Base-by-base conservation (phyloP, 2,888 invertebrate species). In the Drosophila suboccidentalis region DNA sequence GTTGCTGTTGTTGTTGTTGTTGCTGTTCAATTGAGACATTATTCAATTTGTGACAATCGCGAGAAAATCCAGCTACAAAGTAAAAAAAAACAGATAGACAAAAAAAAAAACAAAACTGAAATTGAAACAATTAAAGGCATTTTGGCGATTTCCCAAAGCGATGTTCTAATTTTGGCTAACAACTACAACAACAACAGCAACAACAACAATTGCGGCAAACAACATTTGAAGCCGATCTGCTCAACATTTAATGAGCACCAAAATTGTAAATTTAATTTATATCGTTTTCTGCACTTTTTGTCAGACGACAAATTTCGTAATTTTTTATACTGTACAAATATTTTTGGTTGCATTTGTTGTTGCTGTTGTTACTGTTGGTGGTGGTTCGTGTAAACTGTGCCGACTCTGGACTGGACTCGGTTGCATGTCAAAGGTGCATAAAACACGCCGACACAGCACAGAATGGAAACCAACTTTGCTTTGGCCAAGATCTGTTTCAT, bases 261-360 rank as follows among this genome's bases (percentile, higher is more conserved):
- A 76, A 76, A 76, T 79, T 87, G 90, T 89, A 91, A 89, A 90
- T 91, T 89, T 86, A 87, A 80, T 82, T 77, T 87, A 87, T 91
- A 91, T 61, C 78, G 77, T 79, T 83, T 79, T 75, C 75, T 62
- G 68, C 72, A 58, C 75, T 89, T 90, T 85, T 89, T 90, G 89
- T 86, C 80, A 75, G 64, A 65, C 76, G 64, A 79, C 75, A 75
- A 79, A 79, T 90, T 90, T 86, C 90, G 86, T 82, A 90, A 86
- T 82, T 68, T 78, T 75, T 71, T 70, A 62, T 60, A 8, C 51
- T 59, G 29, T 59, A 59, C 43, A 59, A 53, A 50, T 15, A 50
- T 70, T 47, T 70, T 47, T 15, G 38, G 38, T 53, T 51, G 50
- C 50, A 34, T 53, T 53, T 36, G 36, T n/a, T 47, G 32, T 17